Evolutionary conservation across 2,797 vertebrate genomes (phyloP), one percentile per base, ranked within the genome.

Genomic region (Mus spretus): DNA sequence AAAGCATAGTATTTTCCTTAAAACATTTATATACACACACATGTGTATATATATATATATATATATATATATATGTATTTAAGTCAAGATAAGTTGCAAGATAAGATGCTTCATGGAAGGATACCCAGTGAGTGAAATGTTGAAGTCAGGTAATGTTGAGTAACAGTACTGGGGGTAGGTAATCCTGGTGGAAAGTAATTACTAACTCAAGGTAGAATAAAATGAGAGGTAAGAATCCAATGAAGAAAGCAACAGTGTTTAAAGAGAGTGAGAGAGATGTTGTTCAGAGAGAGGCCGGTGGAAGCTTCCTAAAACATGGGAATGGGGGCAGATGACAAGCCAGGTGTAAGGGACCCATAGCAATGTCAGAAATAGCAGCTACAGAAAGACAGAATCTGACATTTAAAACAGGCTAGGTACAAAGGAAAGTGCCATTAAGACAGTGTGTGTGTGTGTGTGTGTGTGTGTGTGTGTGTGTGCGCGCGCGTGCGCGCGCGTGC

Each of bases 81-180:
- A 61, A 89, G 70, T 81, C 14, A 61, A 12, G 44, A 67, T 92
- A 90, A 34, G 11, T 89, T 95, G 83, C 19, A 34, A 50, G 63
- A 85, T 90, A 92, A 72, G 70, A 40, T 50, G 53, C 55, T 88
- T 91, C 47, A 50, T 19, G 37, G 17, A 83, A 47, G 55, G 55
- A 50, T 47, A 81, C n/a, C 89, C 83, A 96, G 90, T 74, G 50
- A 94, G 19, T 79, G 34, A 15, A 79, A 55, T 31, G 14, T 26
- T 44, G 31, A 96, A 53, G 75, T 78, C 55, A 91, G 11, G 13
- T 44, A 31, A 26, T 26, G 57, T 55, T 87, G 65, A 72, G 47
- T 22, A 67, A 74, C 7, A 53, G 14, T 53, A 72, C 2, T 47
- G 0, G 6, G 55, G 53, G 44, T 14, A 17, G 17, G 31, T 59